Evolutionary conservation across 2,888 invertebrate genomes (phyloP).

Genomic region (Empis stercorea): DNA sequence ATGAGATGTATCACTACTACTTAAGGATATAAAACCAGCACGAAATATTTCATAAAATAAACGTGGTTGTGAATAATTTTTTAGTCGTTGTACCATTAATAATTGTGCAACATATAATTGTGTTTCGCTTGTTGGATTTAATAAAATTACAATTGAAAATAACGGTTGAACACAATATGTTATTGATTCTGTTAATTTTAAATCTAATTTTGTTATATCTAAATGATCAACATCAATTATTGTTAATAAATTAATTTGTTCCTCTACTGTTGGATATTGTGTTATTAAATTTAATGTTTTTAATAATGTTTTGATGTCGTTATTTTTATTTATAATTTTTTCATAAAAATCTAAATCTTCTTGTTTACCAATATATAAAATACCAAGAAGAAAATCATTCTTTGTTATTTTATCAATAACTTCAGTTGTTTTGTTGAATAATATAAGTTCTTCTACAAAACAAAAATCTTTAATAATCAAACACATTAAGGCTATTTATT

Average conservation of each 20-base stretch:
- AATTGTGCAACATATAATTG: slow-evolving; percentile 69
- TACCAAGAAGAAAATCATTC: slow-evolving; percentile 65
- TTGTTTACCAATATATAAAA: slow-evolving; percentile 71
- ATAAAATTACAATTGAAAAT: slow-evolving; percentile 69
- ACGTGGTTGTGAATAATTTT: slow-evolving; percentile 66
- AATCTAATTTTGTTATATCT: slow-evolving; percentile 38
- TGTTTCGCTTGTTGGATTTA: slow-evolving; percentile 75
- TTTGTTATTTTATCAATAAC: slow-evolving; percentile 54
- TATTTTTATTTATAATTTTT: slow-evolving; percentile 59
- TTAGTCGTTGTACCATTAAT: slow-evolving; percentile 69
- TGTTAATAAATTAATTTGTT: slow-evolving; percentile 27
- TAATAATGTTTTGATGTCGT: slow-evolving; percentile 27
- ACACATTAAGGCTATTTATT: not conserved
- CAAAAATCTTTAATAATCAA: not conserved
- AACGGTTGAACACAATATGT: slow-evolving; percentile 67
- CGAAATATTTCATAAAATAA: slow-evolving; percentile 81
- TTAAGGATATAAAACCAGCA: slow-evolving; percentile 78
- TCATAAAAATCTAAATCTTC: slow-evolving; percentile 58
- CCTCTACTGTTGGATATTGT: slow-evolving; percentile 22
- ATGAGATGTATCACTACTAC: slow-evolving; percentile 71
- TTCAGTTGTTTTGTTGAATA: slow-evolving; percentile 56
- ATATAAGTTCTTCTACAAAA: slow-evolving; percentile 36
- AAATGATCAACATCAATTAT: slow-evolving; percentile 30
- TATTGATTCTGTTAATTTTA: slow-evolving; percentile 47
- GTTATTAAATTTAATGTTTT: slow-evolving; percentile 27